Evolutionary conservation across 2,113 vertebrate genomes (phyloP).

Genomic region (Cervus canadensis): DNA sequence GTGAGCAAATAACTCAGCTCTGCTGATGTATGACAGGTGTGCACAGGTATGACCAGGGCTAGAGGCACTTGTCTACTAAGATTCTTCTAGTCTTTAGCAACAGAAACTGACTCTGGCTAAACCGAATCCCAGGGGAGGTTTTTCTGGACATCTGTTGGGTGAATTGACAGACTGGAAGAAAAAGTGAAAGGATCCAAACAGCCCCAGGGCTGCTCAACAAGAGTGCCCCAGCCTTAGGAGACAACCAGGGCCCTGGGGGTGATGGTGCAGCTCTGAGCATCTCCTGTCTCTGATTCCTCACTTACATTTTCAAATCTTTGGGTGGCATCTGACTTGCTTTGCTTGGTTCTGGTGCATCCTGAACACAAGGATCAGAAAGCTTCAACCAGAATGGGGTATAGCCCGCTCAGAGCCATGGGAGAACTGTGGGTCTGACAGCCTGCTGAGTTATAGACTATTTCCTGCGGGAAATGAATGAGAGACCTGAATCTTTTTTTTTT

Average conservation of each 20-base stretch:
- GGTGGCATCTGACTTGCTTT: background rate
- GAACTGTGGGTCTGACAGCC: background rate
- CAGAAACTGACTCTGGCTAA: background rate
- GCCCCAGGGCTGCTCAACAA: background rate
- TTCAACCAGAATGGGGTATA: background rate
- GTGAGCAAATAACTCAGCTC: background rate
- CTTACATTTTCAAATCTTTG: background rate
- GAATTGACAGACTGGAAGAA: background rate
- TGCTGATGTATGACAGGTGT: background rate
- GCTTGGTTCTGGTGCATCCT: background rate
- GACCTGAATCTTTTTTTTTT: background rate
- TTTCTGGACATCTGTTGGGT: background rate
- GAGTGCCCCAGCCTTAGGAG: background rate
- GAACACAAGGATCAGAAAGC: background rate
- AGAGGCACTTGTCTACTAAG: background rate
- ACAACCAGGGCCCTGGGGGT: background rate
- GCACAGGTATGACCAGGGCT: background rate
- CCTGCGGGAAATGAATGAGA: background rate
- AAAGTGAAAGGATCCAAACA: background rate
- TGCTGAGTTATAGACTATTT: too few species aligned
- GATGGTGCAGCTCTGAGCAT: background rate
- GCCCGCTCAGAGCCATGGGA: background rate
- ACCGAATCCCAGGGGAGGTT: background rate
- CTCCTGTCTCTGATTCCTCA: background rate
- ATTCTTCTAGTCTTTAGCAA: background rate